phyloP scores from a whole-genome alignment of 1,140 invertebrate species.

The Pogonus chalceus region DNA sequence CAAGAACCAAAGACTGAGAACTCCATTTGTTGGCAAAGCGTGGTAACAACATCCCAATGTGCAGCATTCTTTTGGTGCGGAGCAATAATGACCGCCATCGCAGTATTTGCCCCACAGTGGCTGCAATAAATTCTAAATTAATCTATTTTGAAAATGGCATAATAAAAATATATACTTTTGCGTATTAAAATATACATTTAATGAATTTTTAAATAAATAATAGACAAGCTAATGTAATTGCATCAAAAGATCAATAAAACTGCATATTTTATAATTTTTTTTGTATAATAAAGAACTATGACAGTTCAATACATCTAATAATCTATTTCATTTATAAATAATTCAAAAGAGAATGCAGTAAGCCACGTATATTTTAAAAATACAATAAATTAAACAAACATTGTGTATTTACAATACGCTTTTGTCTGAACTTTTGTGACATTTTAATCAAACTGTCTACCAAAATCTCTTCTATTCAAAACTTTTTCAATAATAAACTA shows the following conservation, averaged over 20 bases:
- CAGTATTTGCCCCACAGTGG: slow-evolving; percentile 33
- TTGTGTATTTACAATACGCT: too few species aligned
- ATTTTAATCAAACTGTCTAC: too few species aligned
- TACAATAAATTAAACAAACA: too few species aligned
- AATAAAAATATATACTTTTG: neutral
- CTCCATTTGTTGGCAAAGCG: slow-evolving; percentile 36
- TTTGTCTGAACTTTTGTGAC: too few species aligned
- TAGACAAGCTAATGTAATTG: neutral
- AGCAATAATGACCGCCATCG: slow-evolving; percentile 46
- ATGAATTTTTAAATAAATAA: neutral
- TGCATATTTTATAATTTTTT: neutral
- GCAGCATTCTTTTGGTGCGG: slow-evolving; percentile 60
- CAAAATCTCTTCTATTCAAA: too few species aligned
- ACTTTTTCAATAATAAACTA: too few species aligned
- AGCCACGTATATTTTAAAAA: too few species aligned
- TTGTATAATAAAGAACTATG: neutral
- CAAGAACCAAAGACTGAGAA: slow-evolving; percentile 40
- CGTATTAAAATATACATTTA: neutral
- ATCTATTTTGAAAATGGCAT: neutral
- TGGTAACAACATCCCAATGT: slow-evolving; percentile 58
- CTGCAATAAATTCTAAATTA: slow-evolving; percentile 12
- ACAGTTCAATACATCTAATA: neutral
- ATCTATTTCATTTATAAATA: neutral
- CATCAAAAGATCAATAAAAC: neutral
- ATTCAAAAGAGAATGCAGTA: neutral